phyloP scores from a whole-genome alignment of 2,797 vertebrate species.

The Ctenochaetus hawaiiensis region DNA sequence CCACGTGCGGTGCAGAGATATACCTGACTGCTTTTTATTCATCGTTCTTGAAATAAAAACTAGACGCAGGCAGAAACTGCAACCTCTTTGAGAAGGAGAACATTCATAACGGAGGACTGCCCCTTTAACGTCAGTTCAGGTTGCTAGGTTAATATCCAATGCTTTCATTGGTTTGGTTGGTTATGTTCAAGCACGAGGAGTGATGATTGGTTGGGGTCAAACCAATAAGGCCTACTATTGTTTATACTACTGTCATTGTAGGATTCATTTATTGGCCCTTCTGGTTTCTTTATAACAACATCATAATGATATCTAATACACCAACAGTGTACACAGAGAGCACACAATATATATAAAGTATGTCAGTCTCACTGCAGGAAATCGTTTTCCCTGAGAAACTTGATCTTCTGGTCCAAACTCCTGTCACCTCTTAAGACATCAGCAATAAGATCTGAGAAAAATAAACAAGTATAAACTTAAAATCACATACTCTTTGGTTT shows the following conservation, averaged over 20 bases:
- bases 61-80: no score
- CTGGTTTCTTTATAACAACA: not conserved
- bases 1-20: not conserved
- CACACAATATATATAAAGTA: not conserved
- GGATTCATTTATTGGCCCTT: no score
- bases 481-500: not conserved
- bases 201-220: no score
- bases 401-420: constrained; percentile 87
- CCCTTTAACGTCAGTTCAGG: not conserved
- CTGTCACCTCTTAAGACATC: constrained; percentile 82
- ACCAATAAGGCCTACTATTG: no score
- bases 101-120: not conserved
- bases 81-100: no score
- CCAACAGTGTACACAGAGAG: not conserved
- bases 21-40: rapidly evolving
- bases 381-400: constrained; percentile 88
- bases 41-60: not conserved
- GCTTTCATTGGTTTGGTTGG: no score
- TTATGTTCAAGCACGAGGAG: no score
- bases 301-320: not conserved
- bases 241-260: no score
- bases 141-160: no score
- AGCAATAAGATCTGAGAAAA: constrained; percentile 71
- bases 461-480: not conserved
- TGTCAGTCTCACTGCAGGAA: constrained; percentile 85